Percentiles rank a stretch among this genome's conserved stretches.
phyloP scores from a whole-genome alignment of 2,797 vertebrate species.

The Oophaga sylvatica region DNA sequence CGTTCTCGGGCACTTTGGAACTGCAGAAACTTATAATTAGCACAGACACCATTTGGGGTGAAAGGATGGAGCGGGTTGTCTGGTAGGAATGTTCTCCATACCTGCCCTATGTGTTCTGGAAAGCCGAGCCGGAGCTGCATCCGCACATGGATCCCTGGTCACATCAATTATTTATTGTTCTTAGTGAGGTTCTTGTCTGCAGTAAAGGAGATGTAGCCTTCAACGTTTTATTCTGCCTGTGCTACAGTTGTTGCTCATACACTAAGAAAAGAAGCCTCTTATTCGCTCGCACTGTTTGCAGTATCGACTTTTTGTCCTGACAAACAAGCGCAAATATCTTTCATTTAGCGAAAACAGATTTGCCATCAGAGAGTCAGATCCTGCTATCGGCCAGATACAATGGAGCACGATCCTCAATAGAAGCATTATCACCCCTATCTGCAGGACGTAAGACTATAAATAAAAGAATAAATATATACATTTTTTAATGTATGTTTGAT shows the following conservation, averaged over 20 bases:
- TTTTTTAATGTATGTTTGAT: too few relatives aligned
- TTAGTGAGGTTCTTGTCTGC: constrained; percentile 73
- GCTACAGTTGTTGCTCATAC: constrained; percentile 66
- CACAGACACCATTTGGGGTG: constrained; percentile 64
- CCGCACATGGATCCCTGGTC: constrained; percentile 67
- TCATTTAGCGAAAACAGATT: constrained; percentile 17
- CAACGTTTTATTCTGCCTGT: constrained; percentile 65
- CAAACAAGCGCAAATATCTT: constrained; percentile 24
- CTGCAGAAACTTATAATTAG: constrained; percentile 64
- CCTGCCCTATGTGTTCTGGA: constrained; percentile 67
- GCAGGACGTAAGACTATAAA: neutral
- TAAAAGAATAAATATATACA: too few relatives aligned
- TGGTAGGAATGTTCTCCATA: constrained; percentile 59
- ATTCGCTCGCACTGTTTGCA: constrained; percentile 67
- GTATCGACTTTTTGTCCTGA: constrained; percentile 69
- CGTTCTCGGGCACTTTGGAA: constrained; percentile 66
- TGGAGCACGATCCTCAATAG: neutral
- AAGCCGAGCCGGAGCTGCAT: constrained; percentile 65
- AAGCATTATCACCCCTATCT: neutral
- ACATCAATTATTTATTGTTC: constrained; percentile 77
- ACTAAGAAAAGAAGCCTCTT: constrained; percentile 62
- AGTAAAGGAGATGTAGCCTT: constrained; percentile 71
- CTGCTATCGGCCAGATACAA: neutral
- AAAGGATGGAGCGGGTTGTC: constrained; percentile 51
- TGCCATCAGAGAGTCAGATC: neutral